Evolutionary conservation across 2,797 vertebrate species (phyloP), one percentile per base, ranked within the genome.

Genomic region (Catamblyrhynchus diadema): DNA sequence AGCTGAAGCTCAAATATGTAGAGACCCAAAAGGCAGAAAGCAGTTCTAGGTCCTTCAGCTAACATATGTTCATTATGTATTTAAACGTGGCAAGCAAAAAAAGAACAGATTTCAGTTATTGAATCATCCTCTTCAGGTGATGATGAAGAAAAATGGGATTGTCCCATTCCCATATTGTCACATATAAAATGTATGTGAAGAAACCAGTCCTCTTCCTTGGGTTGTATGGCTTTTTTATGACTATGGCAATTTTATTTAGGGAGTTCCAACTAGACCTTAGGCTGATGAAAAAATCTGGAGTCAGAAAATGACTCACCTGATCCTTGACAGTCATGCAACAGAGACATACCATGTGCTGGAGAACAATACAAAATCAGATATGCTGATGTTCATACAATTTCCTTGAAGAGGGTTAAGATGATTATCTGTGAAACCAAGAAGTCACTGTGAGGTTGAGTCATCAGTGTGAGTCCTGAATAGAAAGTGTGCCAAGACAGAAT

Each of bases 321-420:
- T 89, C 32, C 14, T 54, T 62, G 24, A 59, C 12, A 93, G 23
- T 74, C 22, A 14, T 39, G 28, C 7, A 45, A 74, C 42, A 75
- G 42, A 71, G 13, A 45, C 18, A 47, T 30, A 50, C 3, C 37
- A 65, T 27, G 18, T 39, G 19, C 9, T 35, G 37, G 32, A 89
- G 74, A 81, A 60, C 65, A 91, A 75, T 60, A 21, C 10, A 70
- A 60, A 73, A 80, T 2, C 21, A 87, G 41, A 60, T 82, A 62
- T 21, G 33, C 41, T 81, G 65, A 48, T 89, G 51, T 62, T 91
- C 48, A 42, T 21, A 41, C 42, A 14, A 20, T 82, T 96, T 95
- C 84, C 81, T 91, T 89, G 71, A 94, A 73, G 67, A 64, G 17
- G 28, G 64, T 89, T 92, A 66, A 94, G 81, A 80, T 90, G 9